Evolutionary conservation across 2,113 vertebrate species (phyloP), one percentile per base, ranked within the genome.

Genomic region (human (Homo sapiens)): DNA sequence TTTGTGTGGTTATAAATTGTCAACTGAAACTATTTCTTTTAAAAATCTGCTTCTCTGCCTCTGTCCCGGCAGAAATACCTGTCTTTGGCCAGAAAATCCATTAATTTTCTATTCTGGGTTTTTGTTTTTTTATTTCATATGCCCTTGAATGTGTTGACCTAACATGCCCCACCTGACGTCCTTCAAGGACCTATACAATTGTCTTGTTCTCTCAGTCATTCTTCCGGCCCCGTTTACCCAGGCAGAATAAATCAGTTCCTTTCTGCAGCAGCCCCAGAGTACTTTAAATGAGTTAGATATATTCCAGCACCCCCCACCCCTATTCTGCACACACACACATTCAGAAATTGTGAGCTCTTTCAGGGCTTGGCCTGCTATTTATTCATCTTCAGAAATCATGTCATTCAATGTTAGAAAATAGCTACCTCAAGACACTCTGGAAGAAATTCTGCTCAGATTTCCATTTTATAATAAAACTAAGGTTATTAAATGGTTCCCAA

Each of bases 391-490:
- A 55, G 30, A 35, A 35, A 35, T n/a, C 40, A 50, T 0, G 0
- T 16, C 89, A 38, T 38, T 95, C 59, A 10, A 0, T 27, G 16
- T 82, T 50, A 79, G 50, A 68, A 92, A 95, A 82, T 11, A 73
- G 57, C 38, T 25, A 52, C 32, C 66, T 78, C 10, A 2, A 43
- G 76, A 55, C 13, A 55, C 18, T 59, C 72, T 8, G 20, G 12
- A 86, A 96, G 66, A 82, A 66, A 86, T n/a, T 90, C 73, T 94
- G 48, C 38, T 68, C 73, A 61, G 68, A 92, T 43, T 61, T 73
- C 25, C 13, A 76, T 93, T 92, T 98, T 90, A 59, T 14, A 81
- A 72, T 75, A 89, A 93, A 91, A 75, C 13, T 48, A 32, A 92
- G 64, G 84, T 94, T 97, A 78, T 70, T 79, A 83, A 89, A 48